Base-by-base conservation (phyloP, 1,140 invertebrate genomes). In the Oryctes rhinoceros region DNA sequence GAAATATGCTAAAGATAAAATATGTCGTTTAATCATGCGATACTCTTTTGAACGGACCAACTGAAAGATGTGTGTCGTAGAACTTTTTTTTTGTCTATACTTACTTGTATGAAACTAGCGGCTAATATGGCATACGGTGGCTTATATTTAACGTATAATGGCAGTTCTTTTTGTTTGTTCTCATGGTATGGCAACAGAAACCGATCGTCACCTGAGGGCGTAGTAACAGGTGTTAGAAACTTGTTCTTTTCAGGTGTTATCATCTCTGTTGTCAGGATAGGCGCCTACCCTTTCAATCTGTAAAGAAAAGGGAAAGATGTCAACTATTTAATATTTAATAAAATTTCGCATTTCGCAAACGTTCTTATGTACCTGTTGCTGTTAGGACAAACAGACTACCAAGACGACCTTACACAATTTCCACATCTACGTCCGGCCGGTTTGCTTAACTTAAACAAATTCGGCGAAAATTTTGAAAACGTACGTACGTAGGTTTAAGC, bases 31-130 rank as follows among this genome's bases (percentile, higher is more conserved):
- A 79, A 76, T 44, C 5, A 44, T 39, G 3, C 39, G 39, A 39
- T 39, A 39, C 39, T 10, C 5, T 44, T 44, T 10, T 44, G 39
- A 44, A 44, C 5, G 5, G 24, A 30, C 24, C 24, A 30, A 30
- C 24, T 30, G 24, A 30, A 30, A 2, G 24, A 30, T 30, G 0
- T 30, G 24, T 30, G 2, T 30, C 24, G 24, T 30, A 30, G 24
- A 2, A 30, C 2, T 30, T 30, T 30, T 2, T 30, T 30, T 30
- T 30, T 30, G 24, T 44, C 39, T 44, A 44, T 74, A 39, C 48
- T 74, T 80, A 86, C 85, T 81, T 85, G 80, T 24, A 83, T 78
- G 39, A 84, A 11, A 80, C 83, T 86, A 59, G 83, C 80, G 37
- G 59, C 39, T 65, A 83, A 24, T 65, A 85, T 82, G n/a, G 80